phyloP scores from a whole-genome alignment of 2,113 vertebrate genomes.

The Psettodes erumei region DNA sequence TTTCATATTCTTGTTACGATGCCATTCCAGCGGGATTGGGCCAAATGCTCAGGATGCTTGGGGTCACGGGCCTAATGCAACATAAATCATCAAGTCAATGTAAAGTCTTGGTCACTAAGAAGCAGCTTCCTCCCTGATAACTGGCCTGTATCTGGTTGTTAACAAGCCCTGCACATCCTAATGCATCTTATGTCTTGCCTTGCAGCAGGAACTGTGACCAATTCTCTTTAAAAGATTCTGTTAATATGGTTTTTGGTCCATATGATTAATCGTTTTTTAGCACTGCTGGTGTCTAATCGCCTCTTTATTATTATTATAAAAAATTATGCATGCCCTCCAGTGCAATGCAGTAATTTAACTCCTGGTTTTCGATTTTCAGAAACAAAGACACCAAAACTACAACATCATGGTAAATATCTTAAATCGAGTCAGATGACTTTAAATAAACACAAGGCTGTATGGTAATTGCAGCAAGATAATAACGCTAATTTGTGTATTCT shows the following conservation, averaged over 20 bases:
- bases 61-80: slow-evolving; percentile 24
- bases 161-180: neutral
- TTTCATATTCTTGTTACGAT: slow-evolving; percentile 38
- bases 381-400: slow-evolving; percentile 58
- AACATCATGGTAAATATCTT: slow-evolving; percentile 79
- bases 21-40: slow-evolving; percentile 26
- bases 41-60: slow-evolving; percentile 3
- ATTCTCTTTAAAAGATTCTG: slow-evolving; percentile 9
- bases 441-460: slow-evolving; percentile 78
- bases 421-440: slow-evolving; percentile 72
- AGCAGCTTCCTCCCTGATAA: slow-evolving; percentile 30
- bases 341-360: slow-evolving; percentile 59
- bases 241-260: slow-evolving; percentile 14
- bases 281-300: slow-evolving; percentile 4
- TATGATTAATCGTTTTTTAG: slow-evolving; percentile 41
- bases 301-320: slow-evolving; percentile 56
- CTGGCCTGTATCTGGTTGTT: slow-evolving; percentile 19
- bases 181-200: neutral
- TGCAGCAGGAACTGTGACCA: neutral
- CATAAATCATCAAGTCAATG: slow-evolving; percentile 44
- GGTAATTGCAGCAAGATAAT: slow-evolving; percentile 80
- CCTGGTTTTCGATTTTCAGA: slow-evolving; percentile 60
- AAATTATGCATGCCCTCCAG: slow-evolving; percentile 41
- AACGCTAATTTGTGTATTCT: slow-evolving; percentile 80
- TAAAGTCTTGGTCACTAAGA: slow-evolving; percentile 31